phyloP scores from a whole-genome alignment of 2,113 vertebrate species.

The Columbina picui region DNA sequence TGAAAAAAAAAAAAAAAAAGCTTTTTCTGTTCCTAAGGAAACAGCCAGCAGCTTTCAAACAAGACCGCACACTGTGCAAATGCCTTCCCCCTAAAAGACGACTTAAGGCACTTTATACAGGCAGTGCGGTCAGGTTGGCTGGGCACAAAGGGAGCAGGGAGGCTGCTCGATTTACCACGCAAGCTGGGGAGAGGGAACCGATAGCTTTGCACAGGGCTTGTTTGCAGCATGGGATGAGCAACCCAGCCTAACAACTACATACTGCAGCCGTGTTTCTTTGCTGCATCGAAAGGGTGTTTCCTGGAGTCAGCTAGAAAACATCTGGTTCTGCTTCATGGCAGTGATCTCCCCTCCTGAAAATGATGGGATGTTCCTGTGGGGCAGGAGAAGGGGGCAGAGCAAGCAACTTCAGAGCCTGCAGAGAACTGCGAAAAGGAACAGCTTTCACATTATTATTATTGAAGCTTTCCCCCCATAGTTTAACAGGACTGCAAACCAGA shows the following conservation, averaged over 20 bases:
- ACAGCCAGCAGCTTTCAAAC: not conserved
- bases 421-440: not conserved
- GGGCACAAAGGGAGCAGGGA: accelerated
- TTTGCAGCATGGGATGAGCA: not conserved
- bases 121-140: not conserved
- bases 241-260: not conserved
- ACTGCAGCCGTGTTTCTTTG: not conserved
- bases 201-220: accelerated
- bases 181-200: not conserved
- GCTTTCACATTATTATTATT: not conserved
- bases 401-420: not conserved
- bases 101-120: accelerated
- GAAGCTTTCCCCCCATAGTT: not conserved
- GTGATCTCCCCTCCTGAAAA: not conserved
- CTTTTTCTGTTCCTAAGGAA: slow-evolving; percentile 23
- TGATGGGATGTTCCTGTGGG: accelerated
- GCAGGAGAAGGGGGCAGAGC: not conserved
- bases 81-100: not conserved
- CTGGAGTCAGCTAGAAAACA: not conserved
- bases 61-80: not conserved
- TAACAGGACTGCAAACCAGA: not conserved
- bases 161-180: not conserved
- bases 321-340: not conserved
- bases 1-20: not conserved
- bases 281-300: not conserved